Evolutionary conservation across 2,113 vertebrate species (phyloP).

Genomic region (Pongo pygmaeus): DNA sequence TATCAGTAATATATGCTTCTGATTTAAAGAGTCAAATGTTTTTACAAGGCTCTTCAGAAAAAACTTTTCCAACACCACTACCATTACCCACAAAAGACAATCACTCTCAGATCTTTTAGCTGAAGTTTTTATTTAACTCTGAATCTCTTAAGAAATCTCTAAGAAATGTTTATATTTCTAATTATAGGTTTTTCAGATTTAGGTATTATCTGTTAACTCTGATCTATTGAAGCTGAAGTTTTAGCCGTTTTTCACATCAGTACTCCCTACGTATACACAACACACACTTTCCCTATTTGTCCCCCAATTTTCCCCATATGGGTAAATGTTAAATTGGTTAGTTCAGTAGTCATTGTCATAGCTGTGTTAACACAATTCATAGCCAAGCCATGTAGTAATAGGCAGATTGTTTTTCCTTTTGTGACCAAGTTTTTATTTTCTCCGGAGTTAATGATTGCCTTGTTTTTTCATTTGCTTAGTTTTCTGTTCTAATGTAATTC

Average conservation of each 20-base stretch:
- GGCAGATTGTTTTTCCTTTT: not conserved
- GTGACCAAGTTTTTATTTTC: not conserved
- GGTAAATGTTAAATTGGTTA: not conserved
- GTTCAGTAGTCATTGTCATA: not conserved
- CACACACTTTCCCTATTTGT: not conserved
- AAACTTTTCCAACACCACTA: not conserved
- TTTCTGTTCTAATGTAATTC: not conserved
- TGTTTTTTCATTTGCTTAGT: not conserved
- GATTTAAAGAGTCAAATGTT: not conserved
- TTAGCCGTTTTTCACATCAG: not conserved
- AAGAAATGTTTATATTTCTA: not conserved
- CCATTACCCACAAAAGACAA: not conserved
- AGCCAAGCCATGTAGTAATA: not conserved
- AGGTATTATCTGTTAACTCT: not conserved
- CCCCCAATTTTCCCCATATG: not conserved
- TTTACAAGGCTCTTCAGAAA: not conserved
- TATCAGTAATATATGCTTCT: not conserved
- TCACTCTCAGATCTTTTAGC: not conserved
- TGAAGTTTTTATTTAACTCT: not conserved
- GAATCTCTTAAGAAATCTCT: not conserved
- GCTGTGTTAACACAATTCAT: not conserved
- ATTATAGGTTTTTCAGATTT: not conserved
- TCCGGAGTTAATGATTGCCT: not conserved
- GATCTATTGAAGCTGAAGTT: not conserved
- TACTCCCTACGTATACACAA: too few species aligned